phyloP scores from a whole-genome alignment of 1,140 invertebrate genomes.

The Maniola jurtina region DNA sequence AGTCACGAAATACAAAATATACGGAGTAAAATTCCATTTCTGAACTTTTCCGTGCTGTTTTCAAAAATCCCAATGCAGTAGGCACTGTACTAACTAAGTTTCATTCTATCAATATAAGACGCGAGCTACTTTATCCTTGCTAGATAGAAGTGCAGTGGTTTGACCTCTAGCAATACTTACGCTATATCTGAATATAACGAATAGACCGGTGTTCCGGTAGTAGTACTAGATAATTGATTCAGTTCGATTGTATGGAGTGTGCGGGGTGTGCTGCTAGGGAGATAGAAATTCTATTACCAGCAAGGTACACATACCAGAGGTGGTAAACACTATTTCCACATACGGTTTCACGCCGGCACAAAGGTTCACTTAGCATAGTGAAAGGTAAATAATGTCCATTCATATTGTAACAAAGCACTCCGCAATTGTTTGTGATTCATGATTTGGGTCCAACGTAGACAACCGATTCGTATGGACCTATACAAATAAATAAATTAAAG shows the following conservation, averaged over 20 bases:
- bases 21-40: too few species aligned
- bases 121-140: background rate
- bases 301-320: background rate
- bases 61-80: background rate
- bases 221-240: background rate
- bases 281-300: constrained; percentile 13
- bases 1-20: too few species aligned
- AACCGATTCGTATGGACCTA: background rate
- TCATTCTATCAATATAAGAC: too few species aligned
- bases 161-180: too few species aligned
- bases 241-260: background rate
- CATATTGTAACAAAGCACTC: constrained; percentile 28
- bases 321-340: constrained; percentile 17
- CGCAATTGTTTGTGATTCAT: constrained; percentile 14
- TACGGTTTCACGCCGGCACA: constrained; percentile 3
- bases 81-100: too few species aligned
- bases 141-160: too few species aligned
- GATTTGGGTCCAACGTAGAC: background rate
- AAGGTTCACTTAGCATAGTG: constrained; percentile 22
- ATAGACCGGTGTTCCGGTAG: background rate
- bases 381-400: constrained; percentile 28
- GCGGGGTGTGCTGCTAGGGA: background rate
- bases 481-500: too few species aligned
- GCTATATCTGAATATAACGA: too few species aligned
- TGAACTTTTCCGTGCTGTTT: too few species aligned